phyloP scores from a whole-genome alignment of 53 echinoderm and acorn worm genomes.

The Glandiceps talaboti region DNA sequence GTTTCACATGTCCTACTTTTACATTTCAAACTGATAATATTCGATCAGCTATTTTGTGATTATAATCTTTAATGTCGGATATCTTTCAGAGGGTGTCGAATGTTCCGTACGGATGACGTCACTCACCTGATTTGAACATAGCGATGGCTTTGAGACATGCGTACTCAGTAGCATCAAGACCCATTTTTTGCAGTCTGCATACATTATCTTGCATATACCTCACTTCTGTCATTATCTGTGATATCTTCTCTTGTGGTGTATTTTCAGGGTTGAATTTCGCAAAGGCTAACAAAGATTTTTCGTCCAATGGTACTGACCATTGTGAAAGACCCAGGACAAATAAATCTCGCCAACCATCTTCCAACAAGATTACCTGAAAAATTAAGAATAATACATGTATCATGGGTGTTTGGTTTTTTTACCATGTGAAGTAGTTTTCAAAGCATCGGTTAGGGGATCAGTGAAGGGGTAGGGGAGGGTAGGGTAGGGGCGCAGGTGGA shows the following conservation, averaged over 20 bases:
- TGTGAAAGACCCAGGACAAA: slow-evolving; percentile 88
- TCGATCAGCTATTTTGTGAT: no score
- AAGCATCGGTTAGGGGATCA: no score
- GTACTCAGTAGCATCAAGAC: slow-evolving; percentile 86
- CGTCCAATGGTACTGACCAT: slow-evolving; percentile 86
- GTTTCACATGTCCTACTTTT: no score
- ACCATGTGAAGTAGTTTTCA: no score
- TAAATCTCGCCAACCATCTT: slow-evolving; percentile 95
- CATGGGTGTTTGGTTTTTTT: no score
- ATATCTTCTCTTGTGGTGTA: slow-evolving; percentile 26
- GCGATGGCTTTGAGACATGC: slow-evolving; percentile 92
- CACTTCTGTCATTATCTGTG: slow-evolving; percentile 49
- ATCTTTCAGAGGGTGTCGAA: no score
- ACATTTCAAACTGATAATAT: no score
- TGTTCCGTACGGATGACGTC: no score
- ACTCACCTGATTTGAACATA: slow-evolving; percentile 84
- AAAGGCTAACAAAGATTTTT: slow-evolving; percentile 43
- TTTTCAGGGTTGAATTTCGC: slow-evolving; percentile 23
- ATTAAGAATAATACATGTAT: no score
- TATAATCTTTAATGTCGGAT: no score
- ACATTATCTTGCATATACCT: slow-evolving; percentile 75
- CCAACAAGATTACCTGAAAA: slow-evolving; percentile 66
- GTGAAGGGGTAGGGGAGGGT: neutral
- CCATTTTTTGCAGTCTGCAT: slow-evolving; percentile 48
- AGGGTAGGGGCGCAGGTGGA: neutral